phyloP scores from a whole-genome alignment of 2,113 vertebrate species.

The Hydropotes inermis region DNA sequence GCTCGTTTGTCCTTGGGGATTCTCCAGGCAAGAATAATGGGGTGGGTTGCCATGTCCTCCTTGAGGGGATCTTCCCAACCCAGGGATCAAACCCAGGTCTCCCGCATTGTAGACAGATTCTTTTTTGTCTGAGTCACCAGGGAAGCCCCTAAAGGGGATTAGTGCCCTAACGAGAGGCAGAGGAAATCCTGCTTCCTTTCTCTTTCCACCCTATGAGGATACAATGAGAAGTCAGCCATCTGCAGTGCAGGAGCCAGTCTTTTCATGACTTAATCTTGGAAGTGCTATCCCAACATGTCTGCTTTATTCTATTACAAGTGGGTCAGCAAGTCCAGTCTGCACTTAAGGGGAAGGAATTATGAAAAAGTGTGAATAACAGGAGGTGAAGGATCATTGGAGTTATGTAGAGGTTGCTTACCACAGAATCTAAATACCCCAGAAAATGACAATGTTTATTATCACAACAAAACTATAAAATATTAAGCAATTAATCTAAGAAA shows the following conservation, averaged over 20 bases:
- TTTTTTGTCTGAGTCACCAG: too few species aligned
- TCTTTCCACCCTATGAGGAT: not conserved
- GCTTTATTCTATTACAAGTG: not conserved
- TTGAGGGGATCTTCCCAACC: too few species aligned
- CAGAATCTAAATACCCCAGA: not conserved
- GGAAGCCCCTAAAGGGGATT: not conserved
- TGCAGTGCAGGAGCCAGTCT: too few species aligned
- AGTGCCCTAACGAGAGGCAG: not conserved
- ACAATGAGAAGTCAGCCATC: not conserved
- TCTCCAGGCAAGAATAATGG: too few species aligned
- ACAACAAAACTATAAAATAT: not conserved
- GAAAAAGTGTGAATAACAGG: not conserved
- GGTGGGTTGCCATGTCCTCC: too few species aligned
- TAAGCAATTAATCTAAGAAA: not conserved
- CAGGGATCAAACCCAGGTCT: too few species aligned
- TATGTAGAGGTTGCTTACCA: not conserved
- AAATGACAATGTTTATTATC: not conserved
- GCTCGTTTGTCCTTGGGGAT: too few species aligned
- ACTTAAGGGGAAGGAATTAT: not conserved
- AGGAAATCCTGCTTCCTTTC: not conserved
- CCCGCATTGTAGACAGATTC: too few species aligned
- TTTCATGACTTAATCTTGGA: not conserved
- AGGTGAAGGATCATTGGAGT: not conserved
- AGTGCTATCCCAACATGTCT: not conserved
- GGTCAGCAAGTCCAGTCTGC: not conserved